Conservation (phyloP, 2,113 vertebrate genomes). For the Laticauda laticaudata region DNA sequence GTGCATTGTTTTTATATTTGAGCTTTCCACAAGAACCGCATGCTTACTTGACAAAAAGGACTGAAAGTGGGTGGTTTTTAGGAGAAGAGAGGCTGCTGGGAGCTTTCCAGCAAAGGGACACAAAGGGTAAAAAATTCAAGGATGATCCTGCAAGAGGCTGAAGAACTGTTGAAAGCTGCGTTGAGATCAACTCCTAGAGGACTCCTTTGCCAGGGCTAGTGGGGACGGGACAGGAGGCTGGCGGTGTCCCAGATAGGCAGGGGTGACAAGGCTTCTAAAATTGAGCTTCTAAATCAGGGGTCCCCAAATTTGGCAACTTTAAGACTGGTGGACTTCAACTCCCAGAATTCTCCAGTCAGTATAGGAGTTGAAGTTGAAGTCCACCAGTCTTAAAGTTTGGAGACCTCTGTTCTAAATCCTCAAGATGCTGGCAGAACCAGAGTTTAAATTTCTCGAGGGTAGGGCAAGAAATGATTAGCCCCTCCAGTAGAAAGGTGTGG, state of each 20-base stretch:
- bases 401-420: neutral
- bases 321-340: too few relatives aligned
- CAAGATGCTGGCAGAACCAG: neutral
- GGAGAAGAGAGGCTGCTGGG: neutral
- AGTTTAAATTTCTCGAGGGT: conserved; percentile 33
- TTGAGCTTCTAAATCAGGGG: neutral
- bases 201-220: neutral
- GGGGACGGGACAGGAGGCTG: neutral
- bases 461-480: conserved; percentile 39
- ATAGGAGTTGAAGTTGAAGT: too few relatives aligned
- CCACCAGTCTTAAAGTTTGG: too few relatives aligned
- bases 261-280: neutral
- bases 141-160: neutral
- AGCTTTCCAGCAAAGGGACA: neutral
- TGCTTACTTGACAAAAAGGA: neutral
- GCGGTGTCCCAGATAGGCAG: neutral
- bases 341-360: too few relatives aligned
- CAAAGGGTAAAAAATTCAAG: neutral
- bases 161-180: neutral
- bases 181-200: neutral
- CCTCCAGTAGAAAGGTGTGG: conserved; percentile 16
- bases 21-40: conserved; percentile 32
- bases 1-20: conserved; percentile 26
- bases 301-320: too few relatives aligned
- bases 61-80: fast-evolving